A percentile compares a stretch with the other conserved stretches of the same genome.
These are phyloP conservation scores for Mastacembelus armatus DNA, from an alignment of 2,797 vertebrate species.

Conservation along the genomic window DNA sequence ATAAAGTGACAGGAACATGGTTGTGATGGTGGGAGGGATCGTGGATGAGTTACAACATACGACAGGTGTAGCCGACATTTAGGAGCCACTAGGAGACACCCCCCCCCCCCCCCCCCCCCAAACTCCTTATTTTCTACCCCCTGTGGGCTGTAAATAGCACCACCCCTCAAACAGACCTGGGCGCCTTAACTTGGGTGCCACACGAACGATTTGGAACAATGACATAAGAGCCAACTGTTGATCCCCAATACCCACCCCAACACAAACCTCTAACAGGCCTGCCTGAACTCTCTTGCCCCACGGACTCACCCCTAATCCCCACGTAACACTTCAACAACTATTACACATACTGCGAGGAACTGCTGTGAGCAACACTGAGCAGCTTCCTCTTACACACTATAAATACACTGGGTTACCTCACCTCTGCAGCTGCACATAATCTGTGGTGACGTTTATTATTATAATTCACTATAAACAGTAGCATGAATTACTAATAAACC, in stretches of 20 bases:
- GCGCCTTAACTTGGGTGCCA: conserved; percentile 50
- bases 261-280: conserved; percentile 8
- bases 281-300: conserved; percentile 16
- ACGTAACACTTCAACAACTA: not conserved
- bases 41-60: conserved; percentile 43
- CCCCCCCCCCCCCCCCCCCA: not conserved
- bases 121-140: conserved; percentile 10
- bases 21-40: conserved; percentile 7
- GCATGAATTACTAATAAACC: not conserved
- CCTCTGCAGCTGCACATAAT: not conserved
- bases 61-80: conserved; percentile 64
- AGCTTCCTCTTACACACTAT: not conserved
- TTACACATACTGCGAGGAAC: not conserved
- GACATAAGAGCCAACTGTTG: conserved; percentile 42
- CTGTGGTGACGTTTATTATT: not conserved
- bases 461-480: not conserved
- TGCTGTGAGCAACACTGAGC: not conserved
- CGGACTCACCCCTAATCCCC: conserved; percentile 1
- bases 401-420: not conserved
- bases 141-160: conserved; percentile 56
- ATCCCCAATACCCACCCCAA: not conserved
- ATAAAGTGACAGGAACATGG: conserved; percentile 35
- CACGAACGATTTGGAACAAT: conserved; percentile 44
- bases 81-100: not conserved
- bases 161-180: conserved; percentile 28